Evolutionary conservation across 2,888 invertebrate genomes (phyloP).

Genomic region (Latrodectus hesperus): DNA sequence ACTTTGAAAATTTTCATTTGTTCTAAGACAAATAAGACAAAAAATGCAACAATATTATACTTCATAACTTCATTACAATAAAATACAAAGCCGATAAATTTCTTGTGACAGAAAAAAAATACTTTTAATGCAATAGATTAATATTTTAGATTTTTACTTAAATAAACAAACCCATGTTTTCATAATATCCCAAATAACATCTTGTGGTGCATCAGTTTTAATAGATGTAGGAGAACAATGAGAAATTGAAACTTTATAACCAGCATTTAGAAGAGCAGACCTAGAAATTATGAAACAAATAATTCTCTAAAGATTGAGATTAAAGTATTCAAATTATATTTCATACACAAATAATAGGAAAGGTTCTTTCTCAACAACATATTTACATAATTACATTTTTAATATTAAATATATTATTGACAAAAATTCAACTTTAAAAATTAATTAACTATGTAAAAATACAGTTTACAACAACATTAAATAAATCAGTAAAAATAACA

Average conservation of each 20-base stretch:
- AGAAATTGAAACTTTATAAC: conserved; percentile 92
- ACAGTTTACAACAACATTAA: too few relatives aligned
- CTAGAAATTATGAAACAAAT: conserved; percentile 75
- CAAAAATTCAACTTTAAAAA: background rate
- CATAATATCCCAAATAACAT: conserved; percentile 93
- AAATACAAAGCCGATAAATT: too few relatives aligned
- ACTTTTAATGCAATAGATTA: too few relatives aligned
- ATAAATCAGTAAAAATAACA: too few relatives aligned
- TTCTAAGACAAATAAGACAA: background rate
- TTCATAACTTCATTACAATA: background rate
- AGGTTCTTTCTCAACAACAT: too few relatives aligned
- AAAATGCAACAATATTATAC: background rate
- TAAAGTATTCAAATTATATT: too few relatives aligned
- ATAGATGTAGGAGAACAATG: conserved; percentile 91
- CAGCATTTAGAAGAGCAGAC: conserved; percentile 91
- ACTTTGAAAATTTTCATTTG: background rate
- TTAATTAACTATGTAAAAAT: too few relatives aligned
- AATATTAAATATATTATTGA: too few relatives aligned
- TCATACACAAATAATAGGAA: too few relatives aligned
- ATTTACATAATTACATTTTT: too few relatives aligned
- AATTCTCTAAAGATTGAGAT: too few relatives aligned
- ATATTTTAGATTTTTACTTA: background rate
- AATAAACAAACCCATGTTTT: conserved; percentile 82
- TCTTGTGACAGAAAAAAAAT: too few relatives aligned
- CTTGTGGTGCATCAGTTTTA: conserved; percentile 92